Conservation (phyloP, 2,888 invertebrate genomes). For the Erpobdella octoculata region DNA sequence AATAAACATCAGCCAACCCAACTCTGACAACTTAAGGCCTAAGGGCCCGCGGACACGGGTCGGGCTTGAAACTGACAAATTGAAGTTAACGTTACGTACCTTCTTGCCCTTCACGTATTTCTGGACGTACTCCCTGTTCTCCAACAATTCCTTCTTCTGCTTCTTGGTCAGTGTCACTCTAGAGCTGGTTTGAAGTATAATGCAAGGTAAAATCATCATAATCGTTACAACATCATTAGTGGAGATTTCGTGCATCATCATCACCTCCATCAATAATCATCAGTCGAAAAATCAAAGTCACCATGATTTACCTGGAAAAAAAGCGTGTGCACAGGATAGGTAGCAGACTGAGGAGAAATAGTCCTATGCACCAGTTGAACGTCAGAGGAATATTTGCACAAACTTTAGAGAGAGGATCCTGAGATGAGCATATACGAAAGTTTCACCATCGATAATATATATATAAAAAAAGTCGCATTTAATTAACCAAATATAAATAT, state of each 20-base stretch:
- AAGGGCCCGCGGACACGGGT: too few species aligned
- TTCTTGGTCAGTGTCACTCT: slow-evolving; percentile 50
- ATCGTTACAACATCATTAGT: too few species aligned
- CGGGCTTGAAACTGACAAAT: too few species aligned
- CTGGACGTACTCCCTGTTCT: slow-evolving; percentile 52
- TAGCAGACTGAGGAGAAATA: neutral
- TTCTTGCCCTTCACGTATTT: slow-evolving; percentile 52
- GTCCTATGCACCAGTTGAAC: neutral
- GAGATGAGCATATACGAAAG: neutral
- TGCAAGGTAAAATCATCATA: neutral
- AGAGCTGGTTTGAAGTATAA: neutral
- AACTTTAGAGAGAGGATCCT: neutral
- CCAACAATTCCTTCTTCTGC: slow-evolving; percentile 49
- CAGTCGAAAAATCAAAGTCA: too few species aligned
- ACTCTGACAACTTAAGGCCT: too few species aligned
- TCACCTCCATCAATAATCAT: too few species aligned
- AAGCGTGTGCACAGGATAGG: neutral
- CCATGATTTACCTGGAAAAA: neutral
- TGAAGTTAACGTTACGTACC: slow-evolving; percentile 41
- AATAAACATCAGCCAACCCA: too few species aligned
- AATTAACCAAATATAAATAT: neutral
- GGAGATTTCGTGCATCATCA: too few species aligned
- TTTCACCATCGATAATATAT: neutral
- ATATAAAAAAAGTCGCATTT: neutral
- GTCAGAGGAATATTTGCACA: neutral